Percentiles rank a stretch among this genome's conserved stretches.
These are phyloP conservation scores for Actinia equina DNA, from an alignment of 64 coral and sea anemone species.

Conservation along the genomic window DNA sequence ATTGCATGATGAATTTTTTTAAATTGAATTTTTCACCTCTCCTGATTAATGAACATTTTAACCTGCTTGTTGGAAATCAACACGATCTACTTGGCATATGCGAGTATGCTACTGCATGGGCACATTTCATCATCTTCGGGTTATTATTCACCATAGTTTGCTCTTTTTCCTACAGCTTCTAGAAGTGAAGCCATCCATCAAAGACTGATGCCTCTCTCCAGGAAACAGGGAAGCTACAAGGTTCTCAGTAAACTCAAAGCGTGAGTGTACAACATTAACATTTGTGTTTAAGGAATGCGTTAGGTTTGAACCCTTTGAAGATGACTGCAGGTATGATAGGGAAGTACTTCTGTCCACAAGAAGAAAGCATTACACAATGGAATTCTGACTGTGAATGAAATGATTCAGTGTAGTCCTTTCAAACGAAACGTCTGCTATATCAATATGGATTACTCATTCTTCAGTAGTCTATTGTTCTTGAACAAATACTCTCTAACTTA, in stretches of 20 bases:
- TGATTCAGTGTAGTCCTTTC: no score
- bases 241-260: slow-evolving; percentile 60
- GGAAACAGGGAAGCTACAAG: slow-evolving; percentile 46
- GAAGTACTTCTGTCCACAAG: no score
- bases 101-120: no score
- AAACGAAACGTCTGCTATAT: no score
- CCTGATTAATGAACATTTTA: no score
- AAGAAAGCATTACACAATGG: no score
- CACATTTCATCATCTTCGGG: no score
- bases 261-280: slow-evolving; percentile 33
- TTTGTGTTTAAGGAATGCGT: neutral
- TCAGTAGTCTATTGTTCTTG: neutral
- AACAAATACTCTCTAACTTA: neutral
- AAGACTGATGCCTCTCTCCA: neutral
- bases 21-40: no score
- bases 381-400: no score
- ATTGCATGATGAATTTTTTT: no score
- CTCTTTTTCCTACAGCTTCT: neutral
- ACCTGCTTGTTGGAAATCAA: no score
- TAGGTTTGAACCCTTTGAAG: neutral
- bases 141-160: neutral
- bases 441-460: neutral
- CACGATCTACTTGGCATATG: no score
- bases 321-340: neutral
- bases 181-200: neutral